phyloP scores from a whole-genome alignment of 1,140 invertebrate species.

The Drosophila aff. region DNA sequence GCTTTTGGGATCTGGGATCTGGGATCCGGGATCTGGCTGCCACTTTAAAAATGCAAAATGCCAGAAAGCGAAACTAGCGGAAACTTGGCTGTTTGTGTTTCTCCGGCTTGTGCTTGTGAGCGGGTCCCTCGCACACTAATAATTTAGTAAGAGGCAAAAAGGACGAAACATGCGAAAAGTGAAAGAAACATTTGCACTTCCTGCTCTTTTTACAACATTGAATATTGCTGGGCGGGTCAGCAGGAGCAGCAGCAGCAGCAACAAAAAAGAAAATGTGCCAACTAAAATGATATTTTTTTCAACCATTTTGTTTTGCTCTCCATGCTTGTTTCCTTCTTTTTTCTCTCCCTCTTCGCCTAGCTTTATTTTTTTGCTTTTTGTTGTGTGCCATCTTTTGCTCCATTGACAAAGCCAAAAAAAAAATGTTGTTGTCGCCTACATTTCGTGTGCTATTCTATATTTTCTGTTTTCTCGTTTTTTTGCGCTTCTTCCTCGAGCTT shows the following conservation, averaged over 20 bases:
- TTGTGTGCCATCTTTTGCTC: slow-evolving; percentile 45
- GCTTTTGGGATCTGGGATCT: slow-evolving; percentile 17
- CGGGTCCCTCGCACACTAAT: slow-evolving; percentile 62
- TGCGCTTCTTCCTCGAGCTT: slow-evolving; percentile 24
- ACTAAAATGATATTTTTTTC: slow-evolving; percentile 74
- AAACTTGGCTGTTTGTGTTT: slow-evolving; percentile 44
- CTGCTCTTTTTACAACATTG: slow-evolving; percentile 55
- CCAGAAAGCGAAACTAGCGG: slow-evolving; percentile 67
- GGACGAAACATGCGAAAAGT: slow-evolving; percentile 59
- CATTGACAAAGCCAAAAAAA: slow-evolving; percentile 62
- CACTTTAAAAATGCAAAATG: slow-evolving; percentile 78
- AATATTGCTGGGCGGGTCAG: slow-evolving; percentile 73
- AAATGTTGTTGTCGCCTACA: slow-evolving; percentile 67
- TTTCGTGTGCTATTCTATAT: slow-evolving; percentile 50
- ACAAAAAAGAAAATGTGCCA: slow-evolving; percentile 61
- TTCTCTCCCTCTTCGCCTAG: not conserved
- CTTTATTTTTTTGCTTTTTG: slow-evolving; percentile 9
- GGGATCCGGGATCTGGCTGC: slow-evolving; percentile 21
- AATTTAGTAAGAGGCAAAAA: slow-evolving; percentile 78
- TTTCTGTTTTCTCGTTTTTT: slow-evolving; percentile 18
- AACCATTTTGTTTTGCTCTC: slow-evolving; percentile 48
- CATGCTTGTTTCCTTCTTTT: slow-evolving; percentile 1
- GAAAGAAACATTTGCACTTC: slow-evolving; percentile 81
- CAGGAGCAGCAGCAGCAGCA: slow-evolving; percentile 30
- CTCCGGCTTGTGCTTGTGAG: slow-evolving; percentile 37